Base-by-base conservation (phyloP, 2,888 invertebrate genomes). In the Cephalotes varians region DNA sequence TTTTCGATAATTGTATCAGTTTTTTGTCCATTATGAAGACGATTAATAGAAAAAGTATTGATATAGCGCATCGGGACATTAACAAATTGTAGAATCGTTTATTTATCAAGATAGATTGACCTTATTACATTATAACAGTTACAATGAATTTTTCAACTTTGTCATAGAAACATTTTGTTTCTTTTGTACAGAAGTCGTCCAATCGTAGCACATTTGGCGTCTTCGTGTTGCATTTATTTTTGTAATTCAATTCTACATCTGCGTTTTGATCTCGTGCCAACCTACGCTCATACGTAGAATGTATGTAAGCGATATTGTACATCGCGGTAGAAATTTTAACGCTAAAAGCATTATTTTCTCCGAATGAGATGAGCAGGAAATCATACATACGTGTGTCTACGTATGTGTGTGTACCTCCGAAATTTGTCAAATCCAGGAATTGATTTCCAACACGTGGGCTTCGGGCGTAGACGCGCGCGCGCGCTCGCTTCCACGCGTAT, bases 401-500 rank as follows among this genome's bases (percentile, higher is more conserved):
- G 64, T 65, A 44, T 44, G 40, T 44, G 28, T 3, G 9, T 25
- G 21, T 4, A 49, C 10, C 25, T 28, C 25, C 25, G 25, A 72
- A 72, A 72, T 71, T 40, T 34, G 2, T 79, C 77, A 56, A 56
- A 47, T 56, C 28, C 34, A 25, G 12, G 10, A 71, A 72, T 47
- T 34, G 34, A 6, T 4, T 12, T 7, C 10, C 25, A 3, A 18
- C 0, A 67, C 47, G 73, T 31, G 73, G 18, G 44, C 15, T 21
- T 71, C 5, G 28, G n/a, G 2, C 34, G 25, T 64, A 62, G 37
- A 18, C 10, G 51, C 37, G 49, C 56, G 40, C 18, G 44, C 18
- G 44, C n/a, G 49, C 10, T 40, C 40, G 10, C 44, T 56, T 71
- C 6, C 92, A 93, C 92, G 88, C 90, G 90, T 90, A 91, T 92